Base-by-base conservation (phyloP, 2,113 vertebrate species). In the Anseranas semipalmata region DNA sequence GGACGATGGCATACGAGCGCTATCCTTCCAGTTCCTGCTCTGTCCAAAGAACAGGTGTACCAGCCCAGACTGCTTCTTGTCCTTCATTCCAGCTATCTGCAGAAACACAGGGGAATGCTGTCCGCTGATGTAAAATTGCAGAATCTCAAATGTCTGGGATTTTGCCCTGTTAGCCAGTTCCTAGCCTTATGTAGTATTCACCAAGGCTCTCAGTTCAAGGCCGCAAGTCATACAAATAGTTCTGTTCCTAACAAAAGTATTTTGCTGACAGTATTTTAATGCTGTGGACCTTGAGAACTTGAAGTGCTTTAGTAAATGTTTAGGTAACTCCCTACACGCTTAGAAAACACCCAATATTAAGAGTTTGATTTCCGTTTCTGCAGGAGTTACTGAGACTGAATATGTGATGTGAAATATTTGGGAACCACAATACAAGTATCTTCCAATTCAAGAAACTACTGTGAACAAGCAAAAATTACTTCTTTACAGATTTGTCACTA, bases 51-150 rank as follows among this genome's bases (percentile, higher is more conserved):
- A 59, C 10, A 39, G 48, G 35, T 1, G 0, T 12, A 58, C 33
- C 10, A 63, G 11, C 21, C 22, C 41, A 35, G 41, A 21, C 22
- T 28, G 18, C 8, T 37, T 8, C 20, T 56, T 76, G 56, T 67
- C 25, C 37, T 58, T 71, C 37, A 71, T 30, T 28, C 20, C 10
- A 41, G 1, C 7, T 59, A 43, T 55, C 58, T 67, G 5, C 37
- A 16, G 46, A 46, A 71, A 50, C 9, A 37, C 19, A 39, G 0
- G 1, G 19, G 8, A 1, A 3, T 3, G 0, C 35, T 74, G 46
- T 60, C 58, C 39, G 6, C 2, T 39, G 43, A 41, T 4, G 1
- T 46, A 41, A 56, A 86, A 65, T 0, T 15, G n/a, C 4, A 2
- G 3, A 16, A 55, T 15, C 35, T 32, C 52, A 63, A 25, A 15